Conservation (phyloP, 2,113 vertebrate genomes). For the Pholis gunnellus region DNA sequence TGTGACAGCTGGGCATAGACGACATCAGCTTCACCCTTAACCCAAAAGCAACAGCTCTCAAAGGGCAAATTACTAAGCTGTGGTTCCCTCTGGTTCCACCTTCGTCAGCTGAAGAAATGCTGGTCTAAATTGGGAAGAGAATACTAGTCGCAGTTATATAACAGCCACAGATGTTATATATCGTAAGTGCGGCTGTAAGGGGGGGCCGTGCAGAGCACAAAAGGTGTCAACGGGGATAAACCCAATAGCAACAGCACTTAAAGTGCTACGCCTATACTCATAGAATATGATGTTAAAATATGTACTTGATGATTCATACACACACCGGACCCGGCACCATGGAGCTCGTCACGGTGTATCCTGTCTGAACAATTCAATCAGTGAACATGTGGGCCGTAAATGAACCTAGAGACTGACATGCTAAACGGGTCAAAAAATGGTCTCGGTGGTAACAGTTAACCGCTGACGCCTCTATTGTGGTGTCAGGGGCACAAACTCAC, state of each 20-base stretch:
- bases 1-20: not conserved
- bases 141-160: no score
- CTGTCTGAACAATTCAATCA: not conserved
- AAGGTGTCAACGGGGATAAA: no score
- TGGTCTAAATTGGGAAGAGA: no score
- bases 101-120: no score
- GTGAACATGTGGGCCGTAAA: not conserved
- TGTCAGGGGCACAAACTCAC: constrained; percentile 41
- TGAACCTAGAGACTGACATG: not conserved
- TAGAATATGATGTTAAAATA: not conserved
- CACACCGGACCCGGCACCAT: no score
- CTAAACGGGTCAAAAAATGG: not conserved
- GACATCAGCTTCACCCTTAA: no score
- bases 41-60: not conserved
- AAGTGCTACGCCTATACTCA: not conserved
- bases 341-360: not conserved
- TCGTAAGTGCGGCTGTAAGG: no score
- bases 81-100: no score
- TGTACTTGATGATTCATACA: not conserved
- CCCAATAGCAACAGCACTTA: no score
- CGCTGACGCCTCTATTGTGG: not conserved
- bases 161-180: no score
- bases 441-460: not conserved
- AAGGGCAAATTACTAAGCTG: not conserved
- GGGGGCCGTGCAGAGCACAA: no score